Evolutionary conservation across 2,888 invertebrate species (phyloP).

Genomic region (Pantelozetes paolii): DNA sequence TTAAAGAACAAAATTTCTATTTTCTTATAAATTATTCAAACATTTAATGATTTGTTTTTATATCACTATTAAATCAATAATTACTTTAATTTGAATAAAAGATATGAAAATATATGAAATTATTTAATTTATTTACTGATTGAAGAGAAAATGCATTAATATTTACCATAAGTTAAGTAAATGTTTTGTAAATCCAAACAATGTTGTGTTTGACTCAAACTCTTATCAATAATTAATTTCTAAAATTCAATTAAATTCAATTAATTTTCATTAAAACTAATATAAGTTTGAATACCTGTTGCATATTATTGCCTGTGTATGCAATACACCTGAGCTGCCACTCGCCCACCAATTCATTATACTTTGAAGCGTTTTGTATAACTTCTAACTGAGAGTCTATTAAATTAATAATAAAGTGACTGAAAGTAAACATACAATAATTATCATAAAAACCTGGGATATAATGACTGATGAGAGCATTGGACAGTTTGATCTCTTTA

Average conservation of each 20-base stretch:
- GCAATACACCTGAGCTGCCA: constrained; percentile 98
- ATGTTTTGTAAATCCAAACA: constrained; percentile 6
- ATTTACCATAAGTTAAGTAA: constrained; percentile 15
- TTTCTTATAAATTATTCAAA: too few species aligned
- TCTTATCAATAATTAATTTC: constrained; percentile 25
- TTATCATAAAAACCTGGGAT: constrained; percentile 70
- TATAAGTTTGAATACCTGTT: constrained; percentile 56
- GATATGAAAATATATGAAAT: too few species aligned
- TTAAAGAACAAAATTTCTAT: too few species aligned
- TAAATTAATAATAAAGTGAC: background rate
- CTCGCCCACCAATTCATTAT: constrained; percentile 98
- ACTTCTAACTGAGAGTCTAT: constrained; percentile 58
- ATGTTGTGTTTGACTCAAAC: constrained; percentile 5
- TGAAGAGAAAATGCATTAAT: background rate
- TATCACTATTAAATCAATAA: too few species aligned
- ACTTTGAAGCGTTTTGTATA: constrained; percentile 84
- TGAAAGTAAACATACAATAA: too few species aligned
- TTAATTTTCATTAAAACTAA: background rate
- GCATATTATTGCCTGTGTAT: constrained; percentile 98
- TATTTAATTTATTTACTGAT: too few species aligned
- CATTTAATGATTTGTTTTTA: too few species aligned
- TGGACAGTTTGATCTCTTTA: constrained; percentile 83
- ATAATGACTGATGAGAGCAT: constrained; percentile 82
- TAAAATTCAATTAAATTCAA: background rate
- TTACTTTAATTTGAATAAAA: too few species aligned